Evolutionary conservation across 2,113 vertebrate species (phyloP).

Genomic region (Thamnophis sirtalis): DNA sequence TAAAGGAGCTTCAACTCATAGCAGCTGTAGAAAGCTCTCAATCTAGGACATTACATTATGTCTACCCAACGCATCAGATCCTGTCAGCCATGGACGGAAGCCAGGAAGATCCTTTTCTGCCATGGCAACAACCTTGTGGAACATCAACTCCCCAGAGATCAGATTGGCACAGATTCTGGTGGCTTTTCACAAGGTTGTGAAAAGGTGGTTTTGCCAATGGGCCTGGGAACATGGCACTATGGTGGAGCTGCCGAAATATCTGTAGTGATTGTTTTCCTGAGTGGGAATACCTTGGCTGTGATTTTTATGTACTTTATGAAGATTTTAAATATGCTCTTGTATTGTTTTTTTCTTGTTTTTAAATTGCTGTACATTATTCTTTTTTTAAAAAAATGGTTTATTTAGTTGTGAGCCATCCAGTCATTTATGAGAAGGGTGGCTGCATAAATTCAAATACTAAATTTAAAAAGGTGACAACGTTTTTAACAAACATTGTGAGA

Average conservation of each 20-base stretch:
- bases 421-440: not conserved
- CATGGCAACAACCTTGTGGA: not conserved
- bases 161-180: not conserved
- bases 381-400: not conserved
- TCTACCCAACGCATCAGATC: not conserved
- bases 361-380: not conserved
- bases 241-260: not conserved
- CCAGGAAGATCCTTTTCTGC: not conserved
- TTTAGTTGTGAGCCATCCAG: not conserved
- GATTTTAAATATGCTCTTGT: not conserved
- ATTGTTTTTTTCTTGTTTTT: not conserved
- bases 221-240: not conserved
- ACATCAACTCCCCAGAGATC: not conserved
- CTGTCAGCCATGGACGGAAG: not conserved
- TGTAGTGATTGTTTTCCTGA: not conserved
- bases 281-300: not conserved
- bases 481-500: not conserved
- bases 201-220: not conserved
- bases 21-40: not conserved
- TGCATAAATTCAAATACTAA: not conserved
- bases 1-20: not conserved
- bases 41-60: not conserved
- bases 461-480: not conserved
- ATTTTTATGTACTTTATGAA: not conserved
- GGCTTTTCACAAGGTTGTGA: not conserved